phyloP scores from a whole-genome alignment of 2,113 vertebrate genomes.

The Rhipidura dahli region DNA sequence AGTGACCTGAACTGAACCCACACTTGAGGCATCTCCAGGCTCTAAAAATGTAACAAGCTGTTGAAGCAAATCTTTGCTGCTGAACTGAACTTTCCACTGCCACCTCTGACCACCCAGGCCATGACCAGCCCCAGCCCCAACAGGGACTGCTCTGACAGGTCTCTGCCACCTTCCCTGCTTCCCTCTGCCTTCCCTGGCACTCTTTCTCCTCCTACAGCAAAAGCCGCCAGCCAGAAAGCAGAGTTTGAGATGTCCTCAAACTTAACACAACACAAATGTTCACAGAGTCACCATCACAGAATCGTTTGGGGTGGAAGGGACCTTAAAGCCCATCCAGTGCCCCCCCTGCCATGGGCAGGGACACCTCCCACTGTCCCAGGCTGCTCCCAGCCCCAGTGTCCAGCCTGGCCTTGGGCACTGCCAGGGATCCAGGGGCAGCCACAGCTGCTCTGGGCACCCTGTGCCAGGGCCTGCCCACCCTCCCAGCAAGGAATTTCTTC shows the following conservation, averaged over 20 bases:
- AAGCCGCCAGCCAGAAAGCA: neutral
- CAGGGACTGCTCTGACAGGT: neutral
- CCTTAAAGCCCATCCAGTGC: neutral
- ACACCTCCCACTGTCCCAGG: neutral
- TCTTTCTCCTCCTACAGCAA: constrained; percentile 25
- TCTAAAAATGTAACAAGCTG: constrained; percentile 57
- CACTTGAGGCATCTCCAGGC: constrained; percentile 29
- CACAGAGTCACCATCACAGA: neutral
- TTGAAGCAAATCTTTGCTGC: neutral
- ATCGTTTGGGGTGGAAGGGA: neutral
- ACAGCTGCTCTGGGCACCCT: neutral
- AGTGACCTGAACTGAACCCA: constrained; percentile 45
- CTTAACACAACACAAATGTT: neutral
- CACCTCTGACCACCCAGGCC: neutral
- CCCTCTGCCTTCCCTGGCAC: neutral
- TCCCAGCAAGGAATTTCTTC: accelerated
- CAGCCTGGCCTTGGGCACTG: neutral
- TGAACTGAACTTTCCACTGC: neutral
- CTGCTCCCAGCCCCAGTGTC: neutral
- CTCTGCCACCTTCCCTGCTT: neutral
- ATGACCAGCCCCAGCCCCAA: neutral
- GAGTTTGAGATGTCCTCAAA: neutral
- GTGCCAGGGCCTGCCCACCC: neutral
- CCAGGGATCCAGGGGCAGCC: neutral
- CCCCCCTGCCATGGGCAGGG: neutral